phyloP scores from a whole-genome alignment of 2,113 vertebrate genomes.

The Puffinus mauretanicus region DNA sequence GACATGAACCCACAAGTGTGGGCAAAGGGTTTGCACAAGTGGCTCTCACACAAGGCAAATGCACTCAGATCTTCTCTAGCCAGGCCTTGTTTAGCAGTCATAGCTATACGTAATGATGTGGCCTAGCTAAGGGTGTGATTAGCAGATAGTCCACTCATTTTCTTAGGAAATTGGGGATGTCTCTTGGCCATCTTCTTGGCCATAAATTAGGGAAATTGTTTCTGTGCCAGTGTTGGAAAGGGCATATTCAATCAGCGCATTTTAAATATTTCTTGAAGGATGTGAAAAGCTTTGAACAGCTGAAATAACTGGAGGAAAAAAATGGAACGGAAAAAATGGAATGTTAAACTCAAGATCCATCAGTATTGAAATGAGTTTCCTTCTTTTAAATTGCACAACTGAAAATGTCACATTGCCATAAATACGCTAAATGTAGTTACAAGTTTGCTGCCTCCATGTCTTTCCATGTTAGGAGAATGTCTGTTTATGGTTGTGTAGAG shows the following conservation, averaged over 20 bases:
- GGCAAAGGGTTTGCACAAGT: not conserved
- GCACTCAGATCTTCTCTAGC: not conserved
- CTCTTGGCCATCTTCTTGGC: not conserved
- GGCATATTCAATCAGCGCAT: not conserved
- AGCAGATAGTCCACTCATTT: not conserved
- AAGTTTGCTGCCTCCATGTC: not conserved
- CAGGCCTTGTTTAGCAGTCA: not conserved
- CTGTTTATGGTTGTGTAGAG: not conserved
- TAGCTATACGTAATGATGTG: not conserved
- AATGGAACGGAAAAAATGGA: not conserved
- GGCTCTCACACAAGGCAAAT: not conserved
- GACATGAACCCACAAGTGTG: rapidly evolving
- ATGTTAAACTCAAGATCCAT: not conserved
- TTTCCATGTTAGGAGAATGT: not conserved
- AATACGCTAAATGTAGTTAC: not conserved
- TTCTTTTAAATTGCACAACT: not conserved
- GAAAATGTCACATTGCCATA: not conserved
- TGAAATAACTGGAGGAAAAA: not conserved
- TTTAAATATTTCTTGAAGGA: not conserved
- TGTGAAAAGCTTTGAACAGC: not conserved
- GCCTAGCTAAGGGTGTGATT: not conserved
- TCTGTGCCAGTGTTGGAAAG: not conserved
- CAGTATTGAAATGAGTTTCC: not conserved
- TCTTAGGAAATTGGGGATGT: not conserved
- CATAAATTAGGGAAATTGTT: not conserved